Conservation (phyloP, 2,888 invertebrate genomes). For the Rhagium mordax region DNA sequence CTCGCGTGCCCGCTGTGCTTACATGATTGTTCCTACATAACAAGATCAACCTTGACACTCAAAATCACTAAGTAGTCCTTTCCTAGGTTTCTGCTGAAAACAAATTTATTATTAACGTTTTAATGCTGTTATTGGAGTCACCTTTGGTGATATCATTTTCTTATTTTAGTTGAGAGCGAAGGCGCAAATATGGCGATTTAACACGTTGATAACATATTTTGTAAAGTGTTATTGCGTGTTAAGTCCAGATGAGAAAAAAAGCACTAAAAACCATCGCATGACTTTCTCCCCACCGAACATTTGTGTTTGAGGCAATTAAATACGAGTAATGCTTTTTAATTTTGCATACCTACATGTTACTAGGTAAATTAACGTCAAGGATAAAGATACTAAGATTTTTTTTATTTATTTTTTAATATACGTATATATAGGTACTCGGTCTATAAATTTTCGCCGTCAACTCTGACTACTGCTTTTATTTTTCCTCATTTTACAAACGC, state of each 20-base stretch:
- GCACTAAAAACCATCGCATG: background rate
- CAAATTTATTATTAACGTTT: constrained; percentile 14
- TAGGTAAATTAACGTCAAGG: too few relatives aligned
- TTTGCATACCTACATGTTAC: too few relatives aligned
- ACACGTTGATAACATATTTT: background rate
- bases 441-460: too few relatives aligned
- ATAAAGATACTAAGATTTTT: too few relatives aligned
- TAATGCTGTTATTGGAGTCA: constrained; percentile 4
- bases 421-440: too few relatives aligned
- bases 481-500: too few relatives aligned
- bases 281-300: background rate
- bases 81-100: constrained; percentile 1
- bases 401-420: too few relatives aligned
- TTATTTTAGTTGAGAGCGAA: background rate
- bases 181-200: background rate
- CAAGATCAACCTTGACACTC: constrained; percentile 19
- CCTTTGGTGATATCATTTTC: constrained; percentile 2
- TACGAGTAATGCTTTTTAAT: background rate
- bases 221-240: background rate
- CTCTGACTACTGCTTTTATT: too few relatives aligned
- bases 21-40: background rate
- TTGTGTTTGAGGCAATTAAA: background rate
- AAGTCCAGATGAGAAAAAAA: background rate
- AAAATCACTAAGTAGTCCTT: background rate
- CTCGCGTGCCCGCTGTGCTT: constrained; percentile 3